Percentiles rank a stretch among this genome's conserved stretches.
phyloP scores from a whole-genome alignment of 2,888 invertebrate species.

The Thera obeliscata region DNA sequence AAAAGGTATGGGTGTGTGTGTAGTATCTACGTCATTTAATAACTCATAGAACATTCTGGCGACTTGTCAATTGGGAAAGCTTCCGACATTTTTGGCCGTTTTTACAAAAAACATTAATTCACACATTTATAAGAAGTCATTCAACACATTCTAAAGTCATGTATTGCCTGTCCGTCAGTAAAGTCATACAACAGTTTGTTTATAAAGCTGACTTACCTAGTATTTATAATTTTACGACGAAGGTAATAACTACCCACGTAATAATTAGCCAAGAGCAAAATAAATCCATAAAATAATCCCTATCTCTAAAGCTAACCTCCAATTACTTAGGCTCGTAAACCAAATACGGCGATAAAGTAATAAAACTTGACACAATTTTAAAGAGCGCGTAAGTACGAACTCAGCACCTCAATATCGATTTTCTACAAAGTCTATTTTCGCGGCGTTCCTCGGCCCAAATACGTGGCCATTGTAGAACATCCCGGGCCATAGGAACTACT shows the following conservation, averaged over 20 bases:
- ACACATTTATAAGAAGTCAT: no score
- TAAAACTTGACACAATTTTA: conserved; percentile 71
- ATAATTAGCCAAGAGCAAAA: conserved; percentile 5
- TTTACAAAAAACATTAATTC: no score
- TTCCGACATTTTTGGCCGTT: no score
- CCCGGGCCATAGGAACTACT: conserved; percentile 12
- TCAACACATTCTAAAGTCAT: no score
- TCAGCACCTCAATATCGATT: conserved; percentile 65
- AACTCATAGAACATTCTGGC: no score
- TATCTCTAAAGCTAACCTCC: conserved; percentile 22
- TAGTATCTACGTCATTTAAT: no score
- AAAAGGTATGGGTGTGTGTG: no score
- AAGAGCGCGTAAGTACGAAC: conserved; percentile 55
- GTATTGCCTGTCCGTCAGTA: no score
- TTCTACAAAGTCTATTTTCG: conserved; percentile 70
- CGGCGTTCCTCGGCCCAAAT: conserved; percentile 61
- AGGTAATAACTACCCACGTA: not conserved
- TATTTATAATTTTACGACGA: not conserved
- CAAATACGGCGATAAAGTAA: conserved; percentile 48
- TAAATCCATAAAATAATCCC: conserved; percentile 11
- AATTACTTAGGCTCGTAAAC: conserved; percentile 28
- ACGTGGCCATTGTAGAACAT: conserved; percentile 54
- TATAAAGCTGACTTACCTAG: not conserved
- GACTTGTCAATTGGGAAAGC: no score
- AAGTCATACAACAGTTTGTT: no score